These are phyloP conservation scores for Malacosoma neustria DNA, from an alignment of 2,888 invertebrate genomes.

Conservation along the genomic window DNA sequence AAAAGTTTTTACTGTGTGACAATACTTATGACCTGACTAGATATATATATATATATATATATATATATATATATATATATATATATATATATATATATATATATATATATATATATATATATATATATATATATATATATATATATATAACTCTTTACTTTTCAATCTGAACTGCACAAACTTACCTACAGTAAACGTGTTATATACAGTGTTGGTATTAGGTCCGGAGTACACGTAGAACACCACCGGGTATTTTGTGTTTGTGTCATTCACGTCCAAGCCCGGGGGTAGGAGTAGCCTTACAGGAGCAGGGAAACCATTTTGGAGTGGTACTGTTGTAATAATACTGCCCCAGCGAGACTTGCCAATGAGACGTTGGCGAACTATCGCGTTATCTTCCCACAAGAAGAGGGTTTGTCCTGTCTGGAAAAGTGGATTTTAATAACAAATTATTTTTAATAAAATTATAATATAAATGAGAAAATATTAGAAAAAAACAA, in stretches of 20 bases:
- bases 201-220: slow-evolving; percentile 83
- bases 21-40: too few relatives aligned
- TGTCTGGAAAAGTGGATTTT: slow-evolving; percentile 24
- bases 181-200: slow-evolving; percentile 77
- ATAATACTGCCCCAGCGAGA: slow-evolving; percentile 67
- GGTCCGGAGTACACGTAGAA: slow-evolving; percentile 91
- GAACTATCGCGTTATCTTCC: slow-evolving; percentile 76
- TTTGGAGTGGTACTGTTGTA: slow-evolving; percentile 71
- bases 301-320: slow-evolving; percentile 77
- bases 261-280: slow-evolving; percentile 71
- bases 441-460: too few relatives aligned
- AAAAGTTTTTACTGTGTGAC: too few relatives aligned
- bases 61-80: too few relatives aligned
- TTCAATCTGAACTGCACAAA: too few relatives aligned
- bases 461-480: too few relatives aligned
- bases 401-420: slow-evolving; percentile 47
- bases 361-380: slow-evolving; percentile 64
- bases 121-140: too few relatives aligned
- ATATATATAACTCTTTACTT: too few relatives aligned
- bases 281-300: slow-evolving; percentile 80
- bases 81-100: too few relatives aligned
- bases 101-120: too few relatives aligned
- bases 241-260: slow-evolving; percentile 79
- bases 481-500: too few relatives aligned
- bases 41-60: too few relatives aligned